phyloP scores from a whole-genome alignment of 2,888 invertebrate genomes.

The Pardosa pseudoannulata region DNA sequence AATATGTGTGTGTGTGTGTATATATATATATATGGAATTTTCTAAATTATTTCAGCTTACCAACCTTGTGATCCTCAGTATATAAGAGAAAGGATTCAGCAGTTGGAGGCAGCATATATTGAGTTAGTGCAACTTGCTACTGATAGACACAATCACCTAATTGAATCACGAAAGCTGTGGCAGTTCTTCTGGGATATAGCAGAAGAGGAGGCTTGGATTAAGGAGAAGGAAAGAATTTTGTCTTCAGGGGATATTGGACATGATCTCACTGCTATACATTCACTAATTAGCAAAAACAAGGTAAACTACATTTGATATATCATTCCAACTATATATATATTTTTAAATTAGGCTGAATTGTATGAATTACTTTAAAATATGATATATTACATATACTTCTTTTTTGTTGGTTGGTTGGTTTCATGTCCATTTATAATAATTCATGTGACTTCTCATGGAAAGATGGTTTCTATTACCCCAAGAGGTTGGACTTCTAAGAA shows the following conservation, averaged over 20 bases:
- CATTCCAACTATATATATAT: too few species aligned
- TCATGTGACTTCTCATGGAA: too few species aligned
- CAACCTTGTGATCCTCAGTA: conserved; percentile 98
- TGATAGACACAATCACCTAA: conserved; percentile 92
- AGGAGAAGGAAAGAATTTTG: conserved; percentile 98
- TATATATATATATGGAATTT: too few species aligned
- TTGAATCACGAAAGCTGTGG: conserved; percentile 98
- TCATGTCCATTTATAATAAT: too few species aligned
- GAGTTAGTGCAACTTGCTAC: conserved; percentile 96
- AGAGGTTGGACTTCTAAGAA: too few species aligned
- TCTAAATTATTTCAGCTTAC: conserved; percentile 86
- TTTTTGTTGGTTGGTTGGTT: too few species aligned
- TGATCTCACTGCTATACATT: conserved; percentile 97
- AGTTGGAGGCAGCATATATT: conserved; percentile 94
- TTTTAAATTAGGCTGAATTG: too few species aligned
- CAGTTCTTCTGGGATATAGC: conserved; percentile 99
- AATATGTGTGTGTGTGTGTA: too few species aligned
- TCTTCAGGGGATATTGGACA: conserved; percentile 99
- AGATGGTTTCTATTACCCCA: too few species aligned
- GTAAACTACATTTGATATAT: conserved; percentile 74
- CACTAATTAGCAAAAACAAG: conserved; percentile 97
- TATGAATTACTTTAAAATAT: too few species aligned
- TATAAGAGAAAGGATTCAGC: conserved; percentile 95
- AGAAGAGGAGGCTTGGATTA: conserved; percentile 98
- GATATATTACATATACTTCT: too few species aligned